Base-by-base conservation (phyloP, 2,113 vertebrate genomes). In the Carassius carassius region DNA sequence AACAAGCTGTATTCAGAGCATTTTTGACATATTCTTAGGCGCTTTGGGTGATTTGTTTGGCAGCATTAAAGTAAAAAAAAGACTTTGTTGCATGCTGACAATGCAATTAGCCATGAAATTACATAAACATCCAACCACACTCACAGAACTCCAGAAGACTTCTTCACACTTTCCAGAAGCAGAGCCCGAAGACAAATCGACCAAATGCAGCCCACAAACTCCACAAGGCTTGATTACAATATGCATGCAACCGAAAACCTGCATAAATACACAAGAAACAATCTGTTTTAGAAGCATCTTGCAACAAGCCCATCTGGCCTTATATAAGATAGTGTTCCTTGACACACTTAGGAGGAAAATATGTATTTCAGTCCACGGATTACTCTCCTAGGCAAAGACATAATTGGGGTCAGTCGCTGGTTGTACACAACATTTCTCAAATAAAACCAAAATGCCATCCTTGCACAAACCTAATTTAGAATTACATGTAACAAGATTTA, bases 51-150 rank as follows among this genome's bases (percentile, higher is more conserved):
- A 76, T 54, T 32, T 54, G 74, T 76, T 25, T 51, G 14, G 44
- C 74, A 29, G 73, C 25, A 25, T 76, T 54, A 2, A 19, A 29
- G 74, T 19, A 51, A 54, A 54, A 54, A 54, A 76, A 54, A 54
- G 47, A 23, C 41, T 23, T 74, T 47, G 81, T 85, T 47, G 58
- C 78, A 77, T 72, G 84, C 81, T 84, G 84, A 87, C 89, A 69
- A 88, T 56, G 85, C 89, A 89, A 88, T 84, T 90, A 82, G 86
- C 83, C 86, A 82, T 90, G 86, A 92, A 91, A 91, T 90, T 83
- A 87, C 86, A 89, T 88, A 82, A 88, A 87, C 81, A 82, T 81
- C 65, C 85, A 41, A 41, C 41, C 41, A 41, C 1, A 41, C 41
- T 41, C 41, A 41, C 41, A 84, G 74, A 88, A 83, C 49, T 79